A percentile compares a stretch with the other conserved stretches of the same genome.
These are phyloP conservation scores for Rotaria sp. DNA, from an alignment of 2,888 invertebrate species.

Conservation along the genomic window DNA sequence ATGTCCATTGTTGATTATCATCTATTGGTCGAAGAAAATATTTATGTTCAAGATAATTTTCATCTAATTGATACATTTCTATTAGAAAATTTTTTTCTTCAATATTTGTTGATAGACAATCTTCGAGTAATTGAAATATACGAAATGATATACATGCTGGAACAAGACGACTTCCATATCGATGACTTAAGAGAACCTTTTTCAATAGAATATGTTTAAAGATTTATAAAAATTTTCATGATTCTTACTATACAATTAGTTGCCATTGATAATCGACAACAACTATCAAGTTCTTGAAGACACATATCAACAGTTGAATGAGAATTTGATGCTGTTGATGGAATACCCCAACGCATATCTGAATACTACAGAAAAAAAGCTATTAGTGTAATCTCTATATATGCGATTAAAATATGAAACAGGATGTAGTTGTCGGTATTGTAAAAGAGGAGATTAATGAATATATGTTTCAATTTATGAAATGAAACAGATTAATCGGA, in stretches of 20 bases:
- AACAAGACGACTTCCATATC: not conserved
- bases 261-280: not conserved
- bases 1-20: not conserved
- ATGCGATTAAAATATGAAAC: too few relatives aligned
- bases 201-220: too few relatives aligned
- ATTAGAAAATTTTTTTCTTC: not conserved
- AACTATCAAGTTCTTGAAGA: not conserved
- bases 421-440: too few relatives aligned
- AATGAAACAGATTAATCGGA: too few relatives aligned
- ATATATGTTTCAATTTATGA: too few relatives aligned
- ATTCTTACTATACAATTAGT: not conserved
- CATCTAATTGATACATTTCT: not conserved
- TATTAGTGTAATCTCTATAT: too few relatives aligned
- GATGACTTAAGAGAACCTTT: not conserved
- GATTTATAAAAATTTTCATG: too few relatives aligned
- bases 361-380: not conserved
- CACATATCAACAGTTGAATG: not conserved
- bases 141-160: not conserved
- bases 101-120: not conserved
- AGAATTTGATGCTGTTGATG: not conserved
- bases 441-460: too few relatives aligned
- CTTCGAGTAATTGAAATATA: not conserved
- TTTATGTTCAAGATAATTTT: not conserved
- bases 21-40: not conserved
- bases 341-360: not conserved